Percentiles rank a stretch among this genome's conserved stretches.
Conservation (phyloP, 2,113 vertebrate genomes). For the Peromyscus polionotus region DNA sequence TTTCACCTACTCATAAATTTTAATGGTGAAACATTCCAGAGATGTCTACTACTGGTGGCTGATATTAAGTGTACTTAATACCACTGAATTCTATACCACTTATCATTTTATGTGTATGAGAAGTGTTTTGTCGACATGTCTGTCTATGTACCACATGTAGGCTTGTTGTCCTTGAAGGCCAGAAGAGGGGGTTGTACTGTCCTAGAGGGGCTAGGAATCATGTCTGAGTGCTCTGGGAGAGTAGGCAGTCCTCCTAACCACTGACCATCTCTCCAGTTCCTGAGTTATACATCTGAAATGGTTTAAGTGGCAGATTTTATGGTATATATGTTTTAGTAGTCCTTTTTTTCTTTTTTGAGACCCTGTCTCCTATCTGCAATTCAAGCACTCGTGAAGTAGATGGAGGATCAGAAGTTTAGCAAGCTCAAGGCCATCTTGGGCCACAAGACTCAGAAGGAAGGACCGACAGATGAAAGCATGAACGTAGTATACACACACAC, state of each 20-base stretch:
- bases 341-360: background rate
- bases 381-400: background rate
- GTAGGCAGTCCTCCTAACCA: background rate
- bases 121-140: background rate
- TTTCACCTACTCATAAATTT: background rate
- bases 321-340: background rate
- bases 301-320: slow-evolving; percentile 37
- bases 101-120: background rate
- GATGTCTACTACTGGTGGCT: background rate
- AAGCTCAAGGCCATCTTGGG: background rate
- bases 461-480: background rate
- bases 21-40: background rate
- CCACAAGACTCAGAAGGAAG: background rate
- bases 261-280: background rate
- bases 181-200: background rate
- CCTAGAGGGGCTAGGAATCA: background rate
- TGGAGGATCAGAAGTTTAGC: background rate
- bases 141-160: background rate
- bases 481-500: background rate
- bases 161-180: background rate
- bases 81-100: background rate
- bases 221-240: background rate
- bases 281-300: slow-evolving; percentile 1
- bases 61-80: background rate
- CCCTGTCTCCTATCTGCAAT: background rate